Evolutionary conservation across 1,140 invertebrate species (phyloP).

Genomic region (Cydia amplana): DNA sequence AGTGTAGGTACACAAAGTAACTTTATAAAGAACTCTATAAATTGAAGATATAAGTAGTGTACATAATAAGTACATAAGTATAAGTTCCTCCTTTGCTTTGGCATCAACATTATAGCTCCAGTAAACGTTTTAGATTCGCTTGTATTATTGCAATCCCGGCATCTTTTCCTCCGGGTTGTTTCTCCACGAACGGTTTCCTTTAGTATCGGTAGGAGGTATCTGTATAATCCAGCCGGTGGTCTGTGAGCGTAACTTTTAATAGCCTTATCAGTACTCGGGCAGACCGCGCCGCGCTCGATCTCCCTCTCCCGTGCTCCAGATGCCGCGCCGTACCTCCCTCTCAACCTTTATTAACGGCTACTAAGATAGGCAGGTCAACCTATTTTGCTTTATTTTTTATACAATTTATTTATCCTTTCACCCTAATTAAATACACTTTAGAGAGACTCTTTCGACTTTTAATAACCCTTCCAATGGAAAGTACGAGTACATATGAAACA

Average conservation of each 20-base stretch:
- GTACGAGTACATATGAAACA: neutral
- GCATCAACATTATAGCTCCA: conserved; percentile 41
- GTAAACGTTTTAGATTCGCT: conserved; percentile 41
- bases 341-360: conserved; percentile 53
- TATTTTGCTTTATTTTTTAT: conserved; percentile 33
- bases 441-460: neutral
- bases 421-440: neutral
- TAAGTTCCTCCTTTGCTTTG: conserved; percentile 37
- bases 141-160: conserved; percentile 41
- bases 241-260: conserved; percentile 75
- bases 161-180: conserved; percentile 38
- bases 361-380: conserved; percentile 43
- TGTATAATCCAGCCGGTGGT: conserved; percentile 59
- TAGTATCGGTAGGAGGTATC: conserved; percentile 60
- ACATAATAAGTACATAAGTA: too few species aligned
- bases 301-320: conserved; percentile 46
- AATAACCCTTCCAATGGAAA: neutral
- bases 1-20: neutral
- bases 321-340: conserved; percentile 47
- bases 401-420: conserved; percentile 8
- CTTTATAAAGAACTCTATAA: conserved; percentile 34
- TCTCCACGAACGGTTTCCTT: conserved; percentile 50
- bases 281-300: conserved; percentile 55
- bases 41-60: conserved; percentile 18
- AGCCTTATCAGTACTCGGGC: conserved; percentile 72